Evolutionary conservation across 1,140 invertebrate genomes (phyloP), one percentile per base, ranked within the genome.

Genomic region (Anastatus disparis): DNA sequence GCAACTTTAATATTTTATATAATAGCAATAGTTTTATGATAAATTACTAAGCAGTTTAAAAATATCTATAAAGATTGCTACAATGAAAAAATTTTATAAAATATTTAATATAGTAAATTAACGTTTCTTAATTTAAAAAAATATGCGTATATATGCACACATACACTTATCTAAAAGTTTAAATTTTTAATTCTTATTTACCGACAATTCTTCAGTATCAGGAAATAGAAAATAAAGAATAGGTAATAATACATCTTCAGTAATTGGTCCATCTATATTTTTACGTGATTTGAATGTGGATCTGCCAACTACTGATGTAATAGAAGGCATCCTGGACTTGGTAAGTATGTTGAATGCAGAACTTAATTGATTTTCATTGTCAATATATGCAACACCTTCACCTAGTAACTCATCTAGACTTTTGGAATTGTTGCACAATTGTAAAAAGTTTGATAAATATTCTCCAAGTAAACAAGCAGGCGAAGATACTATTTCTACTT

Each of bases 171-270:
- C n/a, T n/a, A n/a, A n/a, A n/a, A n/a, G n/a, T n/a, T n/a, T n/a
- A n/a, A n/a, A n/a, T n/a, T n/a, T n/a, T n/a, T n/a, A n/a, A n/a
- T n/a, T n/a, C n/a, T n/a, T n/a, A 35, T 10, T 35, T 79, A 88
- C 87, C 38, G 87, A 81, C 59, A 89, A 87, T 58, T 91, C 89
- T 77, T 93, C 90, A 72, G 94, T 93, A 89, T 97, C 95, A 56
- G 95, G 95, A 82, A 97, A 97, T 17, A 98, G 82, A 84, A 92
- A 97, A 79, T 93, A 91, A 22, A 98, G 80, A 65, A 97, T 90
- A 31, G 91, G 88, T 75, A 92, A 90, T 2, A 97, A 81, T 65
- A 93, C 86, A 17, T 93, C 91, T 74, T 92, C 90, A 15, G 90
- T 85, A 77, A 97, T 91, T 9, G 94, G 92, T 1, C 93, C 91